These are phyloP conservation scores for Tokudaia tokunoshimensis DNA, from an alignment of 2,797 vertebrate species.

Conservation along the genomic window DNA sequence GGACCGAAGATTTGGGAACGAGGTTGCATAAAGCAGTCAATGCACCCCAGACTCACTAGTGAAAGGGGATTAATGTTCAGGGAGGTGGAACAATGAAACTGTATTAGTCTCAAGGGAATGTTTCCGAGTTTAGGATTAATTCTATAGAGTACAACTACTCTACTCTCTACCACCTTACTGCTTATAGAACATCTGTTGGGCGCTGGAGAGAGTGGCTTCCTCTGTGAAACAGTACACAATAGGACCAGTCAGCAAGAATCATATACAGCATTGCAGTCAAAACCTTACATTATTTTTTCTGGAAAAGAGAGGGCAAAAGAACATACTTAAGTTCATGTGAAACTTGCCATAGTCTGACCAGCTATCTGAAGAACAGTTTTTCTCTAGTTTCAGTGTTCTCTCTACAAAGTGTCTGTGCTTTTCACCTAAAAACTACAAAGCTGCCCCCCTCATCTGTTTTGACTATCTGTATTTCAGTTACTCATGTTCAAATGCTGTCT, in stretches of 20 bases:
- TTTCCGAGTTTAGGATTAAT: conserved; percentile 3
- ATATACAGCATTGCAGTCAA: neutral
- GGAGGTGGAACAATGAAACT: conserved; percentile 22
- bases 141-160: neutral
- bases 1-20: neutral
- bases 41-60: conserved; percentile 2
- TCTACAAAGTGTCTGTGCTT: neutral
- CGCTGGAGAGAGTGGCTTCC: neutral
- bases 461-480: neutral
- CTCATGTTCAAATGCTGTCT: neutral
- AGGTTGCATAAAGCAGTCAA: neutral
- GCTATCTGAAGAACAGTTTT: neutral
- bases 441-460: neutral
- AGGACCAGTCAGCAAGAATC: neutral
- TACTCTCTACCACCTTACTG: neutral
- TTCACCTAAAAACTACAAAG: neutral
- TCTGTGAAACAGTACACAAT: neutral
- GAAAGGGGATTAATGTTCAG: neutral
- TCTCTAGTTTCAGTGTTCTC: neutral
- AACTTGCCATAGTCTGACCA: neutral
- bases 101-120: conserved; percentile 13
- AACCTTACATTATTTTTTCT: neutral
- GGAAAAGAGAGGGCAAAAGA: neutral
- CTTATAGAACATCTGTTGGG: conserved; percentile 20
- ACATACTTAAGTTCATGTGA: neutral